Evolutionary conservation across 2,113 vertebrate species (phyloP).

Genomic region (Scomber japonicus): DNA sequence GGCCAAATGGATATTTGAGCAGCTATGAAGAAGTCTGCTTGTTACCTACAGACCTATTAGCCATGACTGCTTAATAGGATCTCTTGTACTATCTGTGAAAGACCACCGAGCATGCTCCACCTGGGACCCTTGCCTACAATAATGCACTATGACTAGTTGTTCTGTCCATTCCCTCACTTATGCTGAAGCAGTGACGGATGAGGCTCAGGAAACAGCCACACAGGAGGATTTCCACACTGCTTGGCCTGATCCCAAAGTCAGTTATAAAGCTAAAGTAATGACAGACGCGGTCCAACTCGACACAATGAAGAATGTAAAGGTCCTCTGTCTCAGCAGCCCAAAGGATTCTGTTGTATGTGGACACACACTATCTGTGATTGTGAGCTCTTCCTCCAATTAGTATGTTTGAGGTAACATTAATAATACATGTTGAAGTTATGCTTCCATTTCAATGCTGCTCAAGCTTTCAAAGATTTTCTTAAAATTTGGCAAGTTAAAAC

Average conservation of each 20-base stretch:
- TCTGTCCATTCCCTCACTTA: constrained; percentile 33
- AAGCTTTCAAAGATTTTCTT: too few relatives aligned
- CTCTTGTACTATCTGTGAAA: constrained; percentile 43
- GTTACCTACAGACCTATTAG: constrained; percentile 53
- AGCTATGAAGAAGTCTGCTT: constrained; percentile 49
- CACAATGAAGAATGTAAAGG: constrained; percentile 30
- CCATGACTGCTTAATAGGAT: constrained; percentile 27
- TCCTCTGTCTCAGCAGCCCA: constrained; percentile 20
- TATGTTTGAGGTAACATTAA: too few relatives aligned
- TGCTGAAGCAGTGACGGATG: constrained; percentile 62
- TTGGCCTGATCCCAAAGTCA: constrained; percentile 51
- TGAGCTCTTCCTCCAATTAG: too few relatives aligned
- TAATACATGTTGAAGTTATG: too few relatives aligned
- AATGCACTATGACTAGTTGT: constrained; percentile 44
- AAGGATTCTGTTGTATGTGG: constrained; percentile 5
- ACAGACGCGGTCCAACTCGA: constrained; percentile 44
- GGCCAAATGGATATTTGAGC: constrained; percentile 52
- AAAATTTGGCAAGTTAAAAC: too few relatives aligned
- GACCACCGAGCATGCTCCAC: constrained; percentile 69
- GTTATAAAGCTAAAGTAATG: constrained; percentile 36
- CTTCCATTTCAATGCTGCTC: too few relatives aligned
- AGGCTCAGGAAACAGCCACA: constrained; percentile 16
- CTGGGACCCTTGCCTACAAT: constrained; percentile 56
- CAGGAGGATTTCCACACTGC: constrained; percentile 49
- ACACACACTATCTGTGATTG: constrained; percentile 5